These are phyloP conservation scores for Pogonognathellus flavescens DNA, from an alignment of 1,140 invertebrate species.

Conservation along the genomic window DNA sequence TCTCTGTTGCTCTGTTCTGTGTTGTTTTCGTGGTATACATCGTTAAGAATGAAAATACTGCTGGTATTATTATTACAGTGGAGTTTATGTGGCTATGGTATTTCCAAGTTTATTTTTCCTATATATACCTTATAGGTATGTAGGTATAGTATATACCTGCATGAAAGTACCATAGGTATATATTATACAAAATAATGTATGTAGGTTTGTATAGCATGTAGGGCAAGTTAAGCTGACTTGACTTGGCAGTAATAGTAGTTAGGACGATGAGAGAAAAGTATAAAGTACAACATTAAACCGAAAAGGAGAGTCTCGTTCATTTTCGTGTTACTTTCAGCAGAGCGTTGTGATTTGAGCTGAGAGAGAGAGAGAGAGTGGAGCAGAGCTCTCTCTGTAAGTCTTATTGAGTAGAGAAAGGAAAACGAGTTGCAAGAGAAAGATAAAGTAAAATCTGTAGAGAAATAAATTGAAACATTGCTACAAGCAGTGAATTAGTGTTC, in stretches of 20 bases:
- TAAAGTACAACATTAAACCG: conserved; percentile 35
- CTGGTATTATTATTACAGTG: no score
- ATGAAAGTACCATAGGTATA: no score
- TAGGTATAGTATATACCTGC: no score
- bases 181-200: no score
- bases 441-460: conserved; percentile 47
- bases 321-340: neutral
- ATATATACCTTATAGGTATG: no score
- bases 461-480: conserved; percentile 50
- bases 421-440: conserved; percentile 37
- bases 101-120: no score
- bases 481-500: conserved; percentile 41
- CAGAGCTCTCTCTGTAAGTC: neutral
- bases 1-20: no score
- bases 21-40: no score
- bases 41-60: no score
- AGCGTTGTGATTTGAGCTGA: neutral
- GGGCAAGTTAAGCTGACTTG: conserved; percentile 40
- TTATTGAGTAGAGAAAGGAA: conserved; percentile 31
- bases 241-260: neutral
- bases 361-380: conserved; percentile 23
- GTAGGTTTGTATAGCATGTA: neutral
- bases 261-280: conserved; percentile 28
- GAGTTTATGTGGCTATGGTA: no score
- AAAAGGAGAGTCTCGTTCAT: conserved; percentile 27